phyloP scores from a whole-genome alignment of 2,113 vertebrate genomes.

The Engystomops pustulosus region DNA sequence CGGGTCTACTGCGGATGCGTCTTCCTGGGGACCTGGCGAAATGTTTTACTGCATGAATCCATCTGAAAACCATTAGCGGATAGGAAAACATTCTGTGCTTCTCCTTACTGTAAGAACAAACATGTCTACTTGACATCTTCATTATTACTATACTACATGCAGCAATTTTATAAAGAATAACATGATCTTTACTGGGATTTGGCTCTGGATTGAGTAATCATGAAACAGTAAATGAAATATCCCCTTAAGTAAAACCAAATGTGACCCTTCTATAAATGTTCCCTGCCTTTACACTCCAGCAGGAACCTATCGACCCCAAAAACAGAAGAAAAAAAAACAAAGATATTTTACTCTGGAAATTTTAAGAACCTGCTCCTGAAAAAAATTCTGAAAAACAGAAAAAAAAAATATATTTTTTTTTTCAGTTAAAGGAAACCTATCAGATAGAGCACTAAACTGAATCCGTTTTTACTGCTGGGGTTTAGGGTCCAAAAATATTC shows the following conservation, averaged over 20 bases:
- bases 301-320: neutral
- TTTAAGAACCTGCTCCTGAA: no score
- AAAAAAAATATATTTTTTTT: no score
- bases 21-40: neutral
- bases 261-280: neutral
- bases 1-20: neutral
- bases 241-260: constrained; percentile 35
- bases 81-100: constrained; percentile 33
- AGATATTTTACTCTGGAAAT: neutral
- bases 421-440: no score
- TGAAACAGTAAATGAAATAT: constrained; percentile 24
- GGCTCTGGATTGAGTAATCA: constrained; percentile 6
- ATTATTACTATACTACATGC: constrained; percentile 32
- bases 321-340: neutral
- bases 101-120: constrained; percentile 26
- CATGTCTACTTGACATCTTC: constrained; percentile 45
- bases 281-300: neutral
- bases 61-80: constrained; percentile 48
- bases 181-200: neutral
- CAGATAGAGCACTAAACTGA: no score
- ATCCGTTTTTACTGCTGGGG: no score
- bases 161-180: neutral
- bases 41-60: constrained; percentile 23
- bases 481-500: no score
- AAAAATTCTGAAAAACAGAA: no score